A percentile compares a stretch with the other conserved stretches of the same genome.
phyloP scores from a whole-genome alignment of 1,140 invertebrate species.

The Eupeodes corollae region DNA sequence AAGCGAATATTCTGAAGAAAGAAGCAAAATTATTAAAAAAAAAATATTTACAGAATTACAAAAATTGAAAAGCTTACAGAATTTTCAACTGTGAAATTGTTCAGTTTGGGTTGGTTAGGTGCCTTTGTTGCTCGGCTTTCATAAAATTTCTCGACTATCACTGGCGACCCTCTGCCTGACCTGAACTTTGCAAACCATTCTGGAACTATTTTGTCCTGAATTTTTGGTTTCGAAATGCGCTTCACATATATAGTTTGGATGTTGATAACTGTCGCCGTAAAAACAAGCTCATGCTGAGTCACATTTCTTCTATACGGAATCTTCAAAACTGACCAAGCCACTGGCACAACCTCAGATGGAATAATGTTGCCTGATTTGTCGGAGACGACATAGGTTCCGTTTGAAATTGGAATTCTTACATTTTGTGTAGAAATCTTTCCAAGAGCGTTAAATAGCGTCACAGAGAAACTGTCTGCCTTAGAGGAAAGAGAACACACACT shows the following conservation, averaged over 20 bases:
- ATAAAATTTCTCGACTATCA: too few species aligned
- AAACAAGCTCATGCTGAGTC: conserved; percentile 7
- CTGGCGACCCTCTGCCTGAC: too few species aligned
- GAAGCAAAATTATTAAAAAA: neutral
- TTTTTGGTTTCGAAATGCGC: conserved; percentile 20
- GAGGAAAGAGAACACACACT: conserved; percentile 54
- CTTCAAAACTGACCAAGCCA: conserved; percentile 1
- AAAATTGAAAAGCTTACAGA: conserved; percentile 1
- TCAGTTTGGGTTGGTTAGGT: neutral
- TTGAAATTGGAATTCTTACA: conserved; percentile 57
- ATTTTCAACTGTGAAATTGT: conserved; percentile 4
- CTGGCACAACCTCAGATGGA: conserved; percentile 3
- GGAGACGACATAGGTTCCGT: conserved; percentile 47
- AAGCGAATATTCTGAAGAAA: conserved; percentile 12
- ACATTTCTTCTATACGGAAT: neutral
- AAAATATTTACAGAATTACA: neutral
- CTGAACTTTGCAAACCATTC: too few species aligned
- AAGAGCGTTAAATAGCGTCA: conserved; percentile 74
- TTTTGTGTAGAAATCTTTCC: conserved; percentile 50
- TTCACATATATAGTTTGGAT: conserved; percentile 17
- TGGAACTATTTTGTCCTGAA: neutral
- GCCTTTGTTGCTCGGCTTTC: neutral
- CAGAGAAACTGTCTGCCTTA: conserved; percentile 45
- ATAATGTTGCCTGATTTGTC: conserved; percentile 41
- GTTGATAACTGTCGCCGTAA: conserved; percentile 6